These are phyloP conservation scores for Anguilla pacifica DNA, from an alignment of 2,797 vertebrate species.

Conservation along the genomic window DNA sequence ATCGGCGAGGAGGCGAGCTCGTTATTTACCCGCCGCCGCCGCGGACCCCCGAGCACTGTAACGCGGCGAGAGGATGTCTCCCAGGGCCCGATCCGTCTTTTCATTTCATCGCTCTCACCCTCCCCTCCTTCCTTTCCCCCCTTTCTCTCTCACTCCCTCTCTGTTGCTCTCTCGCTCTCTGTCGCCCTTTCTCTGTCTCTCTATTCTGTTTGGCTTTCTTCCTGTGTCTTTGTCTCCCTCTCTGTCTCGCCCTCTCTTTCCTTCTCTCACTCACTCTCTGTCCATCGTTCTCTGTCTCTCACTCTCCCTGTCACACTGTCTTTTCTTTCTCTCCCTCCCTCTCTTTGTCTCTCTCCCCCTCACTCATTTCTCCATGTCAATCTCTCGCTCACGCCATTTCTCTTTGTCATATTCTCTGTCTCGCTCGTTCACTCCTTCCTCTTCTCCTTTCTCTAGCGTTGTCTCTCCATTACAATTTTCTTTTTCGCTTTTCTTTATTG, in stretches of 20 bases:
- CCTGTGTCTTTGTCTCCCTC: too few species aligned
- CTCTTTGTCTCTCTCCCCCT: too few species aligned
- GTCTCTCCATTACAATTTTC: background rate
- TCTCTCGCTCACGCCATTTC: background rate
- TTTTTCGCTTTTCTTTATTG: background rate
- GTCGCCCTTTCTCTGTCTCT: background rate
- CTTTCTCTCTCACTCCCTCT: background rate
- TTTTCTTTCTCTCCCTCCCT: too few species aligned
- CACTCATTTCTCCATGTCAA: too few species aligned
- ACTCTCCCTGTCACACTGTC: background rate
- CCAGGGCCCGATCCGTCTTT: background rate
- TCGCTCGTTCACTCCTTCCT: background rate
- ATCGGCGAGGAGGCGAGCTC: background rate
- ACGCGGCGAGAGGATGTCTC: background rate
- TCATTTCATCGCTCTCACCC: too few species aligned
- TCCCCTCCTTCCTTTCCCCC: background rate
- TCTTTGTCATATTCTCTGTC: background rate
- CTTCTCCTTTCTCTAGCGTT: background rate
- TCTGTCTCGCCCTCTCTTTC: too few species aligned
- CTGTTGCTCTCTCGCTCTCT: background rate
- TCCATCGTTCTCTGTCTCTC: background rate
- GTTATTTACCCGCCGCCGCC: background rate
- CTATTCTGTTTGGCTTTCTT: too few species aligned
- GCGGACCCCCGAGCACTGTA: background rate
- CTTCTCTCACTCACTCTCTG: too few species aligned